These are phyloP conservation scores for Pangasius sanitwongsei DNA, from an alignment of 2,797 vertebrate genomes.

Conservation along the genomic window DNA sequence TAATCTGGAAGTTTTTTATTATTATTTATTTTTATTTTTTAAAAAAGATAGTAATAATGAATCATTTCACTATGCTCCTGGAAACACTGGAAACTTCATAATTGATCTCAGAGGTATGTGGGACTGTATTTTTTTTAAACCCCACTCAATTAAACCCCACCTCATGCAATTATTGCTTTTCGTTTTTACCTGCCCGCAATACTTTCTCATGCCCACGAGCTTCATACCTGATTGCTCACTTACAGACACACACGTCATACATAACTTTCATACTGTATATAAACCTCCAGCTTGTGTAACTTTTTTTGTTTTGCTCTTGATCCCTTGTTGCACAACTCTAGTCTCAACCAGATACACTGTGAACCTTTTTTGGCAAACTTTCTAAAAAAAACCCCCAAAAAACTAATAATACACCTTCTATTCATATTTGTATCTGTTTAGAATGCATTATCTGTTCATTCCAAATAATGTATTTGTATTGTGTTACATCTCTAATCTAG, in stretches of 20 bases:
- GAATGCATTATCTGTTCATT: neutral
- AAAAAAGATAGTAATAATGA: neutral
- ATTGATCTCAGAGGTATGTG: neutral
- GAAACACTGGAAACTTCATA: constrained; percentile 1
- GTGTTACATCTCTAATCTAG: neutral
- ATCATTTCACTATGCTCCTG: neutral
- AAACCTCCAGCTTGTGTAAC: neutral
- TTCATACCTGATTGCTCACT: neutral
- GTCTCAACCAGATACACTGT: neutral
- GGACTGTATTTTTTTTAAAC: neutral
- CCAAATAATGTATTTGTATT: neutral
- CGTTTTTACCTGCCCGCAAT: neutral
- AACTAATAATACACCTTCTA: neutral
- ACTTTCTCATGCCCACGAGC: neutral
- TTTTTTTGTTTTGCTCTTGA: neutral
- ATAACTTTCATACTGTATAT: neutral
- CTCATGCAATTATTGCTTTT: neutral
- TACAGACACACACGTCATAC: neutral
- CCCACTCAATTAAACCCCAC: no score
- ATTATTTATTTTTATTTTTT: neutral
- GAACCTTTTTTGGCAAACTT: neutral
- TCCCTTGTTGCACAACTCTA: neutral
- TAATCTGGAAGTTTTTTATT: neutral
- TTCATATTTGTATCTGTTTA: neutral
- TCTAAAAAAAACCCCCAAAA: neutral